Conservation (phyloP, 2,888 invertebrate genomes). For the Pelosia muscerda region DNA sequence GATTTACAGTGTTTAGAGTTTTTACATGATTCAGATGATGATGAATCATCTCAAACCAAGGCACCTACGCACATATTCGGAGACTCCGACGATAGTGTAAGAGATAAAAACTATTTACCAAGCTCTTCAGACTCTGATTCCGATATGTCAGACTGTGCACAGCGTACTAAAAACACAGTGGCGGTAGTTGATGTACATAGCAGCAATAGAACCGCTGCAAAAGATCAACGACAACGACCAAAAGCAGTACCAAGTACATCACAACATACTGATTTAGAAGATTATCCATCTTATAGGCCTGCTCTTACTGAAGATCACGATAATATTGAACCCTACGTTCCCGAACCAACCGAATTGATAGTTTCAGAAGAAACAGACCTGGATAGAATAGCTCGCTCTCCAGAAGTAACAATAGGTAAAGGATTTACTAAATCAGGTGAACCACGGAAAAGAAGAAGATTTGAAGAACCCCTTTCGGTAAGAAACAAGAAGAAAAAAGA, state of each 20-base stretch:
- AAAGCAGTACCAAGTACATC: conserved; percentile 10
- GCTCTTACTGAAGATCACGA: conserved; percentile 11
- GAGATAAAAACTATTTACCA: conserved; percentile 13
- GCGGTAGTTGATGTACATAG: conserved; percentile 13
- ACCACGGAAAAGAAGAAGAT: conserved; percentile 14
- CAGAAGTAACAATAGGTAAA: conserved; percentile 7
- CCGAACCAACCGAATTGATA: conserved; percentile 7
- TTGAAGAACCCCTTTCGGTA: conserved; percentile 10
- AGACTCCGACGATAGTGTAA: conserved; percentile 16
- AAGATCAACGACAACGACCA: conserved; percentile 9
- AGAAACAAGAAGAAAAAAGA: conserved; percentile 10
- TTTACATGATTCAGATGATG: too few relatives aligned
- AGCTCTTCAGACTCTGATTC: conserved; percentile 5
- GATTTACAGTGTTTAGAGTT: too few relatives aligned
- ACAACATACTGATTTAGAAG: conserved; percentile 9
- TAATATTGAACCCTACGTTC: conserved; percentile 9
- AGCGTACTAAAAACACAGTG: conserved; percentile 11
- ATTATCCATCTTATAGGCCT: conserved; percentile 8
- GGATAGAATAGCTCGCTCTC: conserved; percentile 9
- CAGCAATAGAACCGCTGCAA: conserved; percentile 13
- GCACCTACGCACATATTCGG: conserved; percentile 12
- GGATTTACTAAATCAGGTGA: conserved; percentile 15
- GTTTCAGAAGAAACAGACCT: conserved; percentile 9
- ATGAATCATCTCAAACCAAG: conserved; percentile 2
- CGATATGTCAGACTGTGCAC: conserved; percentile 5